Base-by-base conservation (phyloP, 2,888 invertebrate species). In the Coecobrya sp. region DNA sequence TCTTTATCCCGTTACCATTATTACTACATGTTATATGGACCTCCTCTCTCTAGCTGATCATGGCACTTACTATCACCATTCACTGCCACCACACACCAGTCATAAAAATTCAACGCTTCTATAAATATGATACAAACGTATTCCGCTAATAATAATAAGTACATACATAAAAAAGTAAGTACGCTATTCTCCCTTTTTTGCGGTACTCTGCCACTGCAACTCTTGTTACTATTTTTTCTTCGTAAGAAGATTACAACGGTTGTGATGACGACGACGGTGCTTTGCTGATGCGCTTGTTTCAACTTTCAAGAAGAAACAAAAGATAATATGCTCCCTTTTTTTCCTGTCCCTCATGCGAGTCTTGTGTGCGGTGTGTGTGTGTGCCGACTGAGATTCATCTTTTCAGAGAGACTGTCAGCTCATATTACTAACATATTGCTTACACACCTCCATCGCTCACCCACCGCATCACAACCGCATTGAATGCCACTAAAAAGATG, bases 1-100 rank as follows among this genome's bases (percentile, higher is more conserved):
- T 95, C 94, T 95, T 94, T 93, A 88, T 91, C 42, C 30, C 87
- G 27, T 87, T 85, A 59, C 59, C 42, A 82, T 62, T 62, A n/a
- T 22, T 42, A 59, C 8, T 81, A 8, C 59, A 4, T 45, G 10
- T 3, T 42, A 62, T 42, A 0, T 11, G 27, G 22, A 16, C 52
- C 49, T 27, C 49, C 73, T 19, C 45, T 36, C 16, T 22, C n/a
- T 25, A 25, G 42, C 19, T 68, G 10, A 30, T 68, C 36, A 62
- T 22, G n/a, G 13, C 49, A 45, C n/a, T 52, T 70, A 25, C 19
- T n/a, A 36, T n/a, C 25, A 30, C 13, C 13, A 70, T 42, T 42
- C 10, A 10, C 13, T 49, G 10, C 4, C 65, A 68, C 7, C 8
- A 27, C 25, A 65, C 11, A 65, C 25, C 25, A 65, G 65, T 19